Conservation (phyloP, 2,888 invertebrate species). For the Agrochola lota region DNA sequence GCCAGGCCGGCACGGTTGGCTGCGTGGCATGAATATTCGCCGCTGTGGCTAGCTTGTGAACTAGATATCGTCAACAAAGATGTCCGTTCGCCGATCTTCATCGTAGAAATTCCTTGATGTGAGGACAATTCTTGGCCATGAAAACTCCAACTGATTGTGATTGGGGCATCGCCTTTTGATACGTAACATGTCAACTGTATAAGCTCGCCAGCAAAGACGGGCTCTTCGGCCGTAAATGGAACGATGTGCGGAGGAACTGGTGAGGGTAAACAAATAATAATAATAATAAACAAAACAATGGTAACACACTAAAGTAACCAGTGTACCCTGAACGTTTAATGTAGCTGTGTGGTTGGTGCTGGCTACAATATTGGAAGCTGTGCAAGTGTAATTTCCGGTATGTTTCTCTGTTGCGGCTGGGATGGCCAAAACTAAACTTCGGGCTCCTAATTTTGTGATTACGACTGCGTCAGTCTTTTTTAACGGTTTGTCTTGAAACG, state of each 20-base stretch:
- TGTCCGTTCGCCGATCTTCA: slow-evolving; percentile 91
- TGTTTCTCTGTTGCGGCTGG: slow-evolving; percentile 92
- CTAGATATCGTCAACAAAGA: slow-evolving; percentile 92
- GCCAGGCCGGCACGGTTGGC: slow-evolving; percentile 92
- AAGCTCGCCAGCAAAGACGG: slow-evolving; percentile 92
- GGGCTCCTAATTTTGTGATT: slow-evolving; percentile 90
- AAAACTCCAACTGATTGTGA: slow-evolving; percentile 94
- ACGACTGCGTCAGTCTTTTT: slow-evolving; percentile 84
- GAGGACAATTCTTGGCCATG: slow-evolving; percentile 91
- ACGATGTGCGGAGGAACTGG: slow-evolving; percentile 92
- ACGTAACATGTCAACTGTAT: slow-evolving; percentile 92
- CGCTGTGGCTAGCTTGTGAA: slow-evolving; percentile 92
- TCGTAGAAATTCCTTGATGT: slow-evolving; percentile 90
- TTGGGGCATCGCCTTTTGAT: slow-evolving; percentile 93
- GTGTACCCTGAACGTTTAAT: slow-evolving; percentile 92
- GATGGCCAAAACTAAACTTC: slow-evolving; percentile 92
- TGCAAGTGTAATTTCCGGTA: slow-evolving; percentile 94
- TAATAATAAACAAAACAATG: slow-evolving; percentile 72
- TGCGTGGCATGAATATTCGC: slow-evolving; percentile 93
- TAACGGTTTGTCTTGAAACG: slow-evolving; percentile 91
- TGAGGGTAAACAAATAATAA: slow-evolving; percentile 75
- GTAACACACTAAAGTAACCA: slow-evolving; percentile 72
- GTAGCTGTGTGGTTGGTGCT: slow-evolving; percentile 91
- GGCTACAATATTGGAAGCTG: slow-evolving; percentile 93
- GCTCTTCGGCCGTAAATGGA: slow-evolving; percentile 91